A percentile compares a stretch with the other conserved stretches of the same genome.
Evolutionary conservation across 2,797 vertebrate genomes (phyloP).

Genomic region (Nothura maculosa): DNA sequence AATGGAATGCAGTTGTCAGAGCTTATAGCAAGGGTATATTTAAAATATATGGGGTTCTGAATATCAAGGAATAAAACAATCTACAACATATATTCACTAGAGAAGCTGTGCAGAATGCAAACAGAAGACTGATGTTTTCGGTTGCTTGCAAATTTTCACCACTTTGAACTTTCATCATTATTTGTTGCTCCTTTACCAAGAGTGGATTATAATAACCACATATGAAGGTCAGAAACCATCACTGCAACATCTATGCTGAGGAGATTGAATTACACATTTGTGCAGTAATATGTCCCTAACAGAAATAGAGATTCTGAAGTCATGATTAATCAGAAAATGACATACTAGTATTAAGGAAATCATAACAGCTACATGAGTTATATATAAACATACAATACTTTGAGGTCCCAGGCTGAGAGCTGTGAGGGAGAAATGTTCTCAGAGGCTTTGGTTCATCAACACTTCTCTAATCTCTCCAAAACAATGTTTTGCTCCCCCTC

Average conservation of each 20-base stretch:
- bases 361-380: neutral
- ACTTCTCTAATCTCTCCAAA: neutral
- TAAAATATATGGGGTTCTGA: constrained; percentile 54
- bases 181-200: constrained; percentile 19
- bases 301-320: neutral
- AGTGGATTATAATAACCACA: constrained; percentile 40
- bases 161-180: constrained; percentile 34
- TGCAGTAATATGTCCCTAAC: neutral
- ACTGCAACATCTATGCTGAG: neutral
- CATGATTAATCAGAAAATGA: constrained; percentile 11
- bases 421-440: neutral
- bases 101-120: constrained; percentile 45
- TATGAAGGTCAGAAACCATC: constrained; percentile 12
- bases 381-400: neutral
- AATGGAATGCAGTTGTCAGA: constrained; percentile 67
- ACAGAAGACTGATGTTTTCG: constrained; percentile 6
- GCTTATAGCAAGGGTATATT: constrained; percentile 61
- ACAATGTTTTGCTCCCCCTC: neutral
- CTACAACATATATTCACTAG: constrained; percentile 35
- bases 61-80: constrained; percentile 58
- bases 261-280: neutral
- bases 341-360: neutral
- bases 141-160: constrained; percentile 27
- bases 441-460: neutral
- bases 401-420: neutral